phyloP scores from a whole-genome alignment of 1,140 invertebrate species.

The Pseudomyrmex flavicornis region DNA sequence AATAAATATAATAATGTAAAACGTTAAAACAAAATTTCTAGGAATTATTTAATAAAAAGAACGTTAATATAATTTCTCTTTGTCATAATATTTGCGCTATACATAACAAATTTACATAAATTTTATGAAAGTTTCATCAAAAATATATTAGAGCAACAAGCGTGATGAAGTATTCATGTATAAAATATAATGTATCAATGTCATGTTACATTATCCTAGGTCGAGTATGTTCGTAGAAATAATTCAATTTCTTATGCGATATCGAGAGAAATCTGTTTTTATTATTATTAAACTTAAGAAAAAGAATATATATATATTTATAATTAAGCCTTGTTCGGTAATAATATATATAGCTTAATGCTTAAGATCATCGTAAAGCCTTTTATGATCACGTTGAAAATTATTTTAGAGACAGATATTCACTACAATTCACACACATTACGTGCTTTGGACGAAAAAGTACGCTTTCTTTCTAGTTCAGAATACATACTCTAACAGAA shows the following conservation, averaged over 20 bases:
- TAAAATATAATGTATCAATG: conserved; percentile 55
- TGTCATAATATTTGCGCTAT: conserved; percentile 46
- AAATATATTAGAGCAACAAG: conserved; percentile 66
- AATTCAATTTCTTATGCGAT: conserved; percentile 20
- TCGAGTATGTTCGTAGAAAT: conserved; percentile 33
- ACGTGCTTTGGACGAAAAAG: conserved; percentile 51
- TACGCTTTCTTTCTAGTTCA: conserved; percentile 29
- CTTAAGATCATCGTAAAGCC: conserved; percentile 66
- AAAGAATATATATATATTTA: conserved; percentile 42
- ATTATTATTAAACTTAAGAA: conserved; percentile 48
- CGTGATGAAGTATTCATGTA: conserved; percentile 51
- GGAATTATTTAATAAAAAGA: conserved; percentile 47
- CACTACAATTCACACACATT: conserved; percentile 54
- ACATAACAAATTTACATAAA: conserved; percentile 33
- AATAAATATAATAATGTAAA: background rate
- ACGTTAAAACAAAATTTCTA: background rate
- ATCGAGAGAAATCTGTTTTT: conserved; percentile 60
- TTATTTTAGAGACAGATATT: conserved; percentile 66
- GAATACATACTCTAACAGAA: conserved; percentile 27
- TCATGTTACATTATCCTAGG: conserved; percentile 49
- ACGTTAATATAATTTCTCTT: conserved; percentile 49
- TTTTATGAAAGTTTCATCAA: conserved; percentile 36
- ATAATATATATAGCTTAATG: conserved; percentile 68
- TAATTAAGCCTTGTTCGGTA: conserved; percentile 57
- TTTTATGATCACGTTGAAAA: conserved; percentile 69